Base-by-base conservation (phyloP, 2,113 vertebrate species). In the Uria aalge region DNA sequence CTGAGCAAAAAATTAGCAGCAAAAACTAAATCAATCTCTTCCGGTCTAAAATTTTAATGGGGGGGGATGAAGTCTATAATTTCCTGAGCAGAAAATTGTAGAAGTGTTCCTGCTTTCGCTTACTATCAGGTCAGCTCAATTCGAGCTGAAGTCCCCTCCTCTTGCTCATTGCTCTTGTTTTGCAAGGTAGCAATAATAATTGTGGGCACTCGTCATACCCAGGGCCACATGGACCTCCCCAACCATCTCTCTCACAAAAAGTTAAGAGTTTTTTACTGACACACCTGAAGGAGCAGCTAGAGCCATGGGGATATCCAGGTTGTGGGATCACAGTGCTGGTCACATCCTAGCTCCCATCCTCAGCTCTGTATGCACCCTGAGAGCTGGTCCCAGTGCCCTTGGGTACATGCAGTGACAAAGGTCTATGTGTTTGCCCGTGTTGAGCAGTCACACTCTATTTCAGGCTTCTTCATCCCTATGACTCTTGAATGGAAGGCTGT, bases 81-180 rank as follows among this genome's bases (percentile, higher is more conserved):
- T 55, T 43, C 36, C 27, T 29, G 24, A 45, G 36, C 32, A 38
- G 57, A 78, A 50, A 29, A 50, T 20, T 72, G 14, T 7, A 38
- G 57, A 38, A 32, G 10, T 66, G 10, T 7, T 85, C 13, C 41
- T 29, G 18, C 15, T 91, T 66, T 14, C 59, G 32, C 36, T 29
- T 59, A 66, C 22, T 55, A 56, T 22, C 17, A 18, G 6, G 18
- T 57, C 43, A 78, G 11, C 27, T 50, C 34, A 23, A 2, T 38
- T 50, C 0, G 3, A 64, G n/a, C 11, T 27, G n/a, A 22, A 50
- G 34, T 34, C 32, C 13, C 13, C 55, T 76, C 30, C n/a, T 50
- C 34, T 52, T 6, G 2, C 43, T 17, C 22, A 3, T 13, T 34
- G 9, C 34, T 29, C 48, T 48, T 1, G 0, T 63, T 63, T 56